Evolutionary conservation across 2,888 invertebrate species (phyloP).

Genomic region (Sialis fuliginosa): DNA sequence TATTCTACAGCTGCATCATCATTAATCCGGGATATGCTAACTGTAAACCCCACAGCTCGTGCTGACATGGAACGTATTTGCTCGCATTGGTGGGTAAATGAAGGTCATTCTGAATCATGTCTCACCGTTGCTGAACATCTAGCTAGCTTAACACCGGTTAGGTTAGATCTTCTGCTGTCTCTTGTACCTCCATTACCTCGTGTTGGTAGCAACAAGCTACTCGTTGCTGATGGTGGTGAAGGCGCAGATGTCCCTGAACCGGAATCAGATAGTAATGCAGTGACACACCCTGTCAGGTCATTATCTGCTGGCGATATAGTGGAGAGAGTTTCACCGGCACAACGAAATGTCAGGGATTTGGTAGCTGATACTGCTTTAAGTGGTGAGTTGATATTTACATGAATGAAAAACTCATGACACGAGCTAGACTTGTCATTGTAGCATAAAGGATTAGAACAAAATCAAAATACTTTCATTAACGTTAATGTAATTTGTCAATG

Average conservation of each 20-base stretch:
- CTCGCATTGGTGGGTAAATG: conserved; percentile 94
- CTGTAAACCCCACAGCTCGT: conserved; percentile 74
- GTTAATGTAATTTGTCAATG: no score
- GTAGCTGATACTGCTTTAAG: conserved; percentile 30
- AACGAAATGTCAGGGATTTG: conserved; percentile 54
- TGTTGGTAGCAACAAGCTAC: conserved; percentile 52
- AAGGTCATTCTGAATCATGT: conserved; percentile 63
- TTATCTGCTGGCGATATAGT: conserved; percentile 59
- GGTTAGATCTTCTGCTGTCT: conserved; percentile 70
- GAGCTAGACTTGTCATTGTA: no score
- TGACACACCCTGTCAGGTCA: conserved; percentile 26
- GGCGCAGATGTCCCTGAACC: conserved; percentile 10
- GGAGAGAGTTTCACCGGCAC: conserved; percentile 47
- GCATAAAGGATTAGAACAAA: no score
- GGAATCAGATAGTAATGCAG: conserved; percentile 17
- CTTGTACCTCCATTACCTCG: conserved; percentile 64
- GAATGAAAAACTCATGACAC: no score
- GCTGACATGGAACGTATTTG: conserved; percentile 91
- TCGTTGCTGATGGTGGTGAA: conserved; percentile 37
- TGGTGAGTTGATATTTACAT: background rate
- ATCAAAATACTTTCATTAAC: no score
- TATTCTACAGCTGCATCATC: conserved; percentile 68
- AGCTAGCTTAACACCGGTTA: conserved; percentile 79
- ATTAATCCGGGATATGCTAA: conserved; percentile 85
- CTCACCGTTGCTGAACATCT: conserved; percentile 72